A percentile compares a stretch with the other conserved stretches of the same genome.
Evolutionary conservation across 2,888 invertebrate genomes (phyloP).

Genomic region (Zygaena filipendulae): DNA sequence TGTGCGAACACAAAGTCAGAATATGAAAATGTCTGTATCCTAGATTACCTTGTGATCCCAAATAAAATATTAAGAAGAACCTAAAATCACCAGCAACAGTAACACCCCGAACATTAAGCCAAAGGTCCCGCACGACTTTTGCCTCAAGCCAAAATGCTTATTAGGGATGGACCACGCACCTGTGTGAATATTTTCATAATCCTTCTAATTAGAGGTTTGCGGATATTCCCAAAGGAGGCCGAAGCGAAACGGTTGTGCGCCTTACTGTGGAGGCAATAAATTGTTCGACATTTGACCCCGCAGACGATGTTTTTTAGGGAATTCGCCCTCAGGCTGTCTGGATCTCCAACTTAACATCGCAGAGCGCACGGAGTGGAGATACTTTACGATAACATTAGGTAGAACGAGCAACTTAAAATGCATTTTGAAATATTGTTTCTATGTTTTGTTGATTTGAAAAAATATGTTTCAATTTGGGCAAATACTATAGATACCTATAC

Average conservation of each 20-base stretch:
- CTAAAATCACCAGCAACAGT: slow-evolving; percentile 50
- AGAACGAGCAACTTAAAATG: no score
- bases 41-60: slow-evolving; percentile 42
- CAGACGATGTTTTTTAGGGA: slow-evolving; percentile 48
- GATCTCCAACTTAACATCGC: no score
- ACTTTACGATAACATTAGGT: no score
- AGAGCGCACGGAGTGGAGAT: no score
- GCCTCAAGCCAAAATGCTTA: slow-evolving; percentile 62
- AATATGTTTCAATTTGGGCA: no score
- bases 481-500: no score
- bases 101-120: slow-evolving; percentile 57
- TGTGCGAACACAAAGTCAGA: no score
- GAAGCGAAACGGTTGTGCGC: slow-evolving; percentile 50
- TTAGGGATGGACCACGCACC: slow-evolving; percentile 61
- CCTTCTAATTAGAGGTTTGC: slow-evolving; percentile 67
- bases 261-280: slow-evolving; percentile 64
- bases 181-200: slow-evolving; percentile 68
- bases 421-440: no score
- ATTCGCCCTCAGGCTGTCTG: slow-evolving; percentile 53
- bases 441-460: no score
- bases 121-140: slow-evolving; percentile 48
- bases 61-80: slow-evolving; percentile 29
- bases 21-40: no score
- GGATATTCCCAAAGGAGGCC: slow-evolving; percentile 58
- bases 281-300: slow-evolving; percentile 67